A percentile compares a stretch with the other conserved stretches of the same genome.
These are phyloP conservation scores for Phoeniculus purpureus DNA, from an alignment of 2,797 vertebrate genomes.

Conservation along the genomic window DNA sequence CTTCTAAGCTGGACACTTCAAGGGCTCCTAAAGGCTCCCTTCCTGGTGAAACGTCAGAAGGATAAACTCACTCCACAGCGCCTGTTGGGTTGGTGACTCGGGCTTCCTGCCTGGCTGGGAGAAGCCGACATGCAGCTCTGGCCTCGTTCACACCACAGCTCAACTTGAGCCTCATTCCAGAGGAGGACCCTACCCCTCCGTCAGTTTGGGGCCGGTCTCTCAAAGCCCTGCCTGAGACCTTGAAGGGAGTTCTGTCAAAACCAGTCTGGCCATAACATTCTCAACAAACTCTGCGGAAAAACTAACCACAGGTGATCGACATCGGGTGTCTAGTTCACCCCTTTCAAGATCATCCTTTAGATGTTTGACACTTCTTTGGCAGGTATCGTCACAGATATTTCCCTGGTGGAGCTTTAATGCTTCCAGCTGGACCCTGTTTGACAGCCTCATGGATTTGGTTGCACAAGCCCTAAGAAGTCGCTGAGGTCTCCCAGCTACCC, in stretches of 20 bases:
- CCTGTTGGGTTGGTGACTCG: neutral
- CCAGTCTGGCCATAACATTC: neutral
- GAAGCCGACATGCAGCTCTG: neutral
- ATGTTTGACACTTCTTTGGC: neutral
- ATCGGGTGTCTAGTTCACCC: neutral
- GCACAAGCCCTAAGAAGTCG: neutral
- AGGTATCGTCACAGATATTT: neutral
- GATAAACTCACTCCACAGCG: neutral
- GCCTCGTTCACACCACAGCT: neutral
- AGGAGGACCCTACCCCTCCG: neutral
- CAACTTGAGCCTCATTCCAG: neutral
- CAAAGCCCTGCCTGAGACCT: neutral
- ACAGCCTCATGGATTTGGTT: neutral
- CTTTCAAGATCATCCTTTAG: neutral
- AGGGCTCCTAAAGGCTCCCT: neutral
- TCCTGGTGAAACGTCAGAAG: neutral
- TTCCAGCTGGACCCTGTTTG: neutral
- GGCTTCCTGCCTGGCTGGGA: neutral
- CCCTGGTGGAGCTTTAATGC: neutral
- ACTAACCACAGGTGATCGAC: neutral
- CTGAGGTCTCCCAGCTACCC: neutral
- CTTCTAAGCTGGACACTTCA: neutral
- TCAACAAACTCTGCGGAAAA: neutral
- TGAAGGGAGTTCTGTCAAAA: neutral
- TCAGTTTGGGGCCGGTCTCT: neutral